These are phyloP conservation scores for Semicossyphus pulcher DNA, from an alignment of 2,113 vertebrate genomes.

Conservation along the genomic window DNA sequence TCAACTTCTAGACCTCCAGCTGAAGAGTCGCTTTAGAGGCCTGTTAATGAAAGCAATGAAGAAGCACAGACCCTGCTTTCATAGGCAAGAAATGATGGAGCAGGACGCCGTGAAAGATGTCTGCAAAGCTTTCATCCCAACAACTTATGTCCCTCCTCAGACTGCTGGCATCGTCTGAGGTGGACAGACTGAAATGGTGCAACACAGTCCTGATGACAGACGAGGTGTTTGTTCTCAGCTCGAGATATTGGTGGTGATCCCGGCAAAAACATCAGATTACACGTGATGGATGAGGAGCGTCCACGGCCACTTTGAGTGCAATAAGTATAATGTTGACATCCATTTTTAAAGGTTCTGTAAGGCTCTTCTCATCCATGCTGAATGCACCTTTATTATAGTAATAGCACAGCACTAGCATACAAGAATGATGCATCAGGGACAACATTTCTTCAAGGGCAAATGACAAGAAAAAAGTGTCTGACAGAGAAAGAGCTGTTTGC, in stretches of 20 bases:
- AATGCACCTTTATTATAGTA: slow-evolving; percentile 13
- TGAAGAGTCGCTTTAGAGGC: slow-evolving; percentile 56
- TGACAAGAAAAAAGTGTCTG: neutral
- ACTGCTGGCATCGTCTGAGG: slow-evolving; percentile 14
- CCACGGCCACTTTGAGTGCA: slow-evolving; percentile 44
- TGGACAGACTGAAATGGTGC: slow-evolving; percentile 45
- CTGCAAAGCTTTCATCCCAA: slow-evolving; percentile 35
- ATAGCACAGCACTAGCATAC: neutral
- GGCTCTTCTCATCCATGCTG: slow-evolving; percentile 27
- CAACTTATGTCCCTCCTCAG: slow-evolving; percentile 28
- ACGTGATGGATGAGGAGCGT: slow-evolving; percentile 59
- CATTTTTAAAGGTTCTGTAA: slow-evolving; percentile 28
- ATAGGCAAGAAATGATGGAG: slow-evolving; percentile 16
- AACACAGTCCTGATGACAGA: slow-evolving; percentile 51
- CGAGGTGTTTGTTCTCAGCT: slow-evolving; percentile 63
- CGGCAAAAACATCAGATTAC: slow-evolving; percentile 59
- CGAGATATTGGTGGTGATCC: slow-evolving; percentile 57
- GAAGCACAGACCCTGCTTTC: slow-evolving; percentile 6
- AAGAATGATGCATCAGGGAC: neutral
- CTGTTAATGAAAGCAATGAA: slow-evolving; percentile 58
- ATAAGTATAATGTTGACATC: slow-evolving; percentile 47
- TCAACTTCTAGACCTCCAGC: slow-evolving; percentile 55
- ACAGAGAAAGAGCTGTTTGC: slow-evolving; percentile 18
- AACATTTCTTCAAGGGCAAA: neutral
- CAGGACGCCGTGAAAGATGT: slow-evolving; percentile 28